These are phyloP conservation scores for Habropoda laboriosa DNA, from an alignment of 1,140 invertebrate species.

Conservation along the genomic window DNA sequence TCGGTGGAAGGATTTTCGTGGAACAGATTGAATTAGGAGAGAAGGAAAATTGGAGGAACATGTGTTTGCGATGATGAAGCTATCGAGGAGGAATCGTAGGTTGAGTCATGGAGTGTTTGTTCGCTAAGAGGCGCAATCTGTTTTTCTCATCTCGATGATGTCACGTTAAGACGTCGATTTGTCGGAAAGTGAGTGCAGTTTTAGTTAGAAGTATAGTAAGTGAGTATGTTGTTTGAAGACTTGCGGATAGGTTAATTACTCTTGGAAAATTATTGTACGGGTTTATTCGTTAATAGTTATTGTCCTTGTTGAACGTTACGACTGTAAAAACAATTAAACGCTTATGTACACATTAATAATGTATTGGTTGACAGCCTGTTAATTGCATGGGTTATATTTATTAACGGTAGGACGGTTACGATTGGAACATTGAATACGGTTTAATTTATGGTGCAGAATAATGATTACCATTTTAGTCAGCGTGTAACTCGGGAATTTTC, in stretches of 20 bases:
- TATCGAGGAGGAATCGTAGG: not conserved
- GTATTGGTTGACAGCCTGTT: not conserved
- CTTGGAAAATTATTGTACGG: not conserved
- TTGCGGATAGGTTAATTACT: not conserved
- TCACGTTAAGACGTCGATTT: not conserved
- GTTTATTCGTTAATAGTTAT: not conserved
- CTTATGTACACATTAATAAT: not conserved
- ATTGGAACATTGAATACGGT: not conserved
- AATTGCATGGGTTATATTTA: not conserved
- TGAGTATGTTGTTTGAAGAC: too few species aligned
- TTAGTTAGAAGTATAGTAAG: not conserved
- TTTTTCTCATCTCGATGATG: not conserved
- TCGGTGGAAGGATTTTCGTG: not conserved
- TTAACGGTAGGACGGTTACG: not conserved
- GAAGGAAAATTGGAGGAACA: not conserved
- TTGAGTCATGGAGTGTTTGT: not conserved
- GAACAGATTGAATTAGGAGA: not conserved
- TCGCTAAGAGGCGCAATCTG: not conserved
- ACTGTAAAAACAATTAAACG: not conserved
- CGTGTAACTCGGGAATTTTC: too few species aligned
- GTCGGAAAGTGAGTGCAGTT: not conserved
- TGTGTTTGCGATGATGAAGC: too few species aligned
- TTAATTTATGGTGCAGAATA: not conserved
- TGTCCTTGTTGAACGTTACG: not conserved
- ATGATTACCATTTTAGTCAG: not conserved